Evolutionary conservation across 2,797 vertebrate species (phyloP), one percentile per base, ranked within the genome.

Genomic region (Chelonia mydas): DNA sequence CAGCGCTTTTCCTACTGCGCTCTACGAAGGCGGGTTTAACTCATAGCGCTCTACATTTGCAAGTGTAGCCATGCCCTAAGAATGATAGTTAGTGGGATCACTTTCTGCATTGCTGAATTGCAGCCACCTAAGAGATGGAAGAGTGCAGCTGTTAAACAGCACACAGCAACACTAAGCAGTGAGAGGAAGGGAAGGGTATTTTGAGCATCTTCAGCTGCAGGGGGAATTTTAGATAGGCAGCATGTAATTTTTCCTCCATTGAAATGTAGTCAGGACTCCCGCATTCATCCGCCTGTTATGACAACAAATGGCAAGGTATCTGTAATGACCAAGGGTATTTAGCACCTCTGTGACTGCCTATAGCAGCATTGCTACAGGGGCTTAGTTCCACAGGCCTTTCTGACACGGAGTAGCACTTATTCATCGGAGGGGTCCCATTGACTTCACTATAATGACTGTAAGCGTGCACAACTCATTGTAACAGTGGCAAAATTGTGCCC

Each of bases 81-180:
- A 55, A 79, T 90, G 84, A 93, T 83, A 91, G 51, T 89, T 83
- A 50, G 72, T 91, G 72, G 51, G 65, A 83, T 90, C 91, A 49
- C 82, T 94, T 95, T 85, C 84, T 82, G 80, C 87, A 95, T 59
- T 51, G 45, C 54, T 82, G 86, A 96, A 82, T 94, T 87, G 87
- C 51, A 94, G 49, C 88, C 94, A 96, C 92, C 55, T 96, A 91
- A 91, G 88, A 87, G 81, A 93, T 68, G 91, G 78, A 91, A 88
- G 80, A 94, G 23, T 74, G 9, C 96, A 97, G 92, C 96, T 97
- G 96, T 97, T 94, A 97, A 97, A 97, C 95, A 97, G 80, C 19
- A 10, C 49, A 49, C 3, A 95, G 96, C 95, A 97, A 97, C 87
- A 59, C 81, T 93, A 96, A 96, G 94, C 93, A 89, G 23, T 55